Base-by-base conservation (phyloP, 2,888 invertebrate genomes). In the Hybos culiciformis region DNA sequence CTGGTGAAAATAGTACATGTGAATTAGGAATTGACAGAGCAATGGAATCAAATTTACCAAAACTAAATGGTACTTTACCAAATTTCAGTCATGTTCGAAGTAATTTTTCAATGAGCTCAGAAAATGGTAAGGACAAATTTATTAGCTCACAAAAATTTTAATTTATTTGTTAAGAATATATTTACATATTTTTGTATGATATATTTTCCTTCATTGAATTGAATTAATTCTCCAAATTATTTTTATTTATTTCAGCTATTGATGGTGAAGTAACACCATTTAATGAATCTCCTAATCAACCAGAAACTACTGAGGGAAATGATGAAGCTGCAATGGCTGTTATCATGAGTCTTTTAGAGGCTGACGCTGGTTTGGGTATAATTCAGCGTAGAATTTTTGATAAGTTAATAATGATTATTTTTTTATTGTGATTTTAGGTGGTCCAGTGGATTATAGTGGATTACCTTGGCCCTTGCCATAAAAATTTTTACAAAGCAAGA, bases 321-420 rank as follows among this genome's bases (percentile, higher is more conserved):
- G 86, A 88, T 53, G 90, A 90, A 59, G 87, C 88, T 3, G 85
- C 87, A 5, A 88, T 90, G 86, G 86, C 88, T 2, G 87, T 88
- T 51, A 86, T 90, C 53, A 88, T 90, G 88, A 87, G 84, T 60
- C 73, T 90, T 19, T 67, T 90, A 36, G 90, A 90, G 62, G 88
- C 87, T 1, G 90, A 90, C 60, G 87, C 87, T 0, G 90, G 88
- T 0, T 73, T 90, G 4, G 88, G 87, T 32, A n/a, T n/a, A n/a
- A n/a, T n/a, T n/a, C n/a, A n/a, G n/a, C n/a, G n/a, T n/a, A n/a
- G n/a, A n/a, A n/a, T n/a, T n/a, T n/a, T n/a, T n/a, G n/a, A n/a
- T n/a, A n/a, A n/a, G n/a, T n/a, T n/a, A n/a, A n/a, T n/a, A n/a
- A n/a, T n/a, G n/a, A n/a, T n/a, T n/a, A n/a, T n/a, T n/a, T n/a